Percentiles rank a stretch among this genome's conserved stretches.
phyloP scores from a whole-genome alignment of 2,888 invertebrate genomes.

The Xestobium rufovillosum region DNA sequence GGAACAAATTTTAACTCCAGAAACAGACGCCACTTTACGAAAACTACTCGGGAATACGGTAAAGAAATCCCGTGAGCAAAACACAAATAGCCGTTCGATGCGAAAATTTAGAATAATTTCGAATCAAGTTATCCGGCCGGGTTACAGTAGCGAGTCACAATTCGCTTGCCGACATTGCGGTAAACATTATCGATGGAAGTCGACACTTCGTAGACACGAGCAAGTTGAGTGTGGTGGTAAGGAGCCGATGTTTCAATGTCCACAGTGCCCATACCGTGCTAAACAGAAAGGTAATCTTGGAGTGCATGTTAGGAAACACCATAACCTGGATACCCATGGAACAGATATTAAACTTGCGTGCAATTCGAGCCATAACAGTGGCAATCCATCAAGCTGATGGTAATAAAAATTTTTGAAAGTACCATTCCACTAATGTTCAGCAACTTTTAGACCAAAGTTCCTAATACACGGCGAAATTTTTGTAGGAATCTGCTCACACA shows the following conservation, averaged over 20 bases:
- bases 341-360: too few species aligned
- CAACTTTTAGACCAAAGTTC: too few species aligned
- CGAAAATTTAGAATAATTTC: constrained; percentile 19
- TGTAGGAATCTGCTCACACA: too few species aligned
- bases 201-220: constrained; percentile 74
- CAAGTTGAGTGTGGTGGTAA: constrained; percentile 78
- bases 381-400: too few species aligned
- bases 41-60: constrained; percentile 23
- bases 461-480: too few species aligned
- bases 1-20: constrained; percentile 26
- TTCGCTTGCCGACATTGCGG: constrained; percentile 74
- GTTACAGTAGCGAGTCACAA: constrained; percentile 45
- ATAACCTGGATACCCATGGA: constrained; percentile 36
- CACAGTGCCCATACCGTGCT: constrained; percentile 72
- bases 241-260: constrained; percentile 73
- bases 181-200: constrained; percentile 75
- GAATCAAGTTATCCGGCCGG: constrained; percentile 23
- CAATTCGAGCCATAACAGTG: too few species aligned
- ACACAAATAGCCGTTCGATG: constrained; percentile 18
- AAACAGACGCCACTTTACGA: constrained; percentile 22
- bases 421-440: too few species aligned
- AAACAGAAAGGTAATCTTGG: constrained; percentile 77
- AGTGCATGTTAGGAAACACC: constrained; percentile 73
- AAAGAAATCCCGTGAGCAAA: constrained; percentile 2
- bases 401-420: too few species aligned